Base-by-base conservation (phyloP, 1,140 invertebrate species). In the Chrysomallon squamiferum region DNA sequence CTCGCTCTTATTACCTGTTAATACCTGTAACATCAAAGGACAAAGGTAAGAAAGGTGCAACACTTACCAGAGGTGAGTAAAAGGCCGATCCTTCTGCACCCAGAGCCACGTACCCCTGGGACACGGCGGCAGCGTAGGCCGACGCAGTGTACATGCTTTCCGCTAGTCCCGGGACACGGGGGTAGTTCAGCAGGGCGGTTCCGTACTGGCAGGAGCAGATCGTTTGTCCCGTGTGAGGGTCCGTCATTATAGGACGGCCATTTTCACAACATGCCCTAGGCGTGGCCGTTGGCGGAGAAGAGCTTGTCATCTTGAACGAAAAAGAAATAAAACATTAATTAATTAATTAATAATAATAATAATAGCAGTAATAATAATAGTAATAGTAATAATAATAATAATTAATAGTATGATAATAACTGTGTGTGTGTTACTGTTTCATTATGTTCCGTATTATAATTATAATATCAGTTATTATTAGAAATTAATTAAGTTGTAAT, bases 171-270 rank as follows among this genome's bases (percentile, higher is more conserved):
- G 78, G 72, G 2, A 80, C 74, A 30, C 83, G 89, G 84, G 78
- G 93, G 90, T 83, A 93, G 82, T 89, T 92, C 2, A 80, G 70
- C 65, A 85, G 61, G 11, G 71, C 66, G 6, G 79, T 60, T 20
- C 75, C 94, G 88, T 97, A 97, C 84, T 97, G 95, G 86, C 95
- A 97, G 62, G 95, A 96, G 87, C 95, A 97, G 50, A 97, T 93
- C 18, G 94, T 94, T 84, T 97, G 95, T 9, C 95, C 95, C 22
- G 94, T 95, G 38, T 96, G 92, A 0, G 95, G 95, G 85, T 97
- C 95, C 33, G 94, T 95, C 88, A 96, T 93, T 78, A 97, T 92
- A 61, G 95, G 94, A 56, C 95, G 90, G 13, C 94, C 95, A 68
- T 93, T 94, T 81, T 97, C 95, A 87, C 95, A 97, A 86, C 95